These are phyloP conservation scores for Seladonia tumulorum DNA, from an alignment of 2,888 invertebrate genomes.

Conservation along the genomic window DNA sequence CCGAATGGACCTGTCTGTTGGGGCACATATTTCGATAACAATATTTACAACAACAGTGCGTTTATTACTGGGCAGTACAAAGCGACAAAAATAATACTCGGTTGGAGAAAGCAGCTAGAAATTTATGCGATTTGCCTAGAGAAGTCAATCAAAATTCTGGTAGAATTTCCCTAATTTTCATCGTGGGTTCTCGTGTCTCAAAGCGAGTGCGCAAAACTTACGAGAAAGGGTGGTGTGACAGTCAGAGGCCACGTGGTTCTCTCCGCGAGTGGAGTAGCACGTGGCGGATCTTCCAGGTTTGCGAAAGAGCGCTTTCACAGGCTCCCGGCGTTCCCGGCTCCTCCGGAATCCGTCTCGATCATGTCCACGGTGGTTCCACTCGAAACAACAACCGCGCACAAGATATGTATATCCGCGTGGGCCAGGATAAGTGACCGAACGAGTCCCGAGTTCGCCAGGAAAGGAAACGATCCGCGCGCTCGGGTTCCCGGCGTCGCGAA, in stretches of 20 bases:
- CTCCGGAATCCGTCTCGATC: background rate
- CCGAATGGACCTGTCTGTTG: too few relatives aligned
- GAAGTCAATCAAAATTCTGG: too few relatives aligned
- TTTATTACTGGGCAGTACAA: too few relatives aligned
- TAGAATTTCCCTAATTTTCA: background rate
- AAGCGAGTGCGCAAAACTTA: background rate
- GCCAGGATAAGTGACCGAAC: background rate
- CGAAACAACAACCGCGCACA: background rate
- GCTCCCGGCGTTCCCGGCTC: background rate
- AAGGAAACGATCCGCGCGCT: background rate
- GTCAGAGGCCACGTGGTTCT: background rate
- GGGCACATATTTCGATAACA: too few relatives aligned
- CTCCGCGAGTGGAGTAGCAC: background rate
- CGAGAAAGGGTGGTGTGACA: background rate
- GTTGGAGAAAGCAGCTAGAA: too few relatives aligned
- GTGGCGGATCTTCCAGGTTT: background rate
- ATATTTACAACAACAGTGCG: too few relatives aligned
- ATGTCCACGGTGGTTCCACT: background rate
- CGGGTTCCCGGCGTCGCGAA: background rate
- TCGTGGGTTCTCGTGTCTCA: too few relatives aligned
- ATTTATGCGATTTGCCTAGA: too few relatives aligned
- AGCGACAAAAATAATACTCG: too few relatives aligned
- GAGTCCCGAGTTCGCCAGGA: background rate
- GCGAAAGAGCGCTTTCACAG: background rate
- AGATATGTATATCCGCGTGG: background rate